Conservation (phyloP, 2,113 vertebrate species). For the Bos indicus region DNA sequence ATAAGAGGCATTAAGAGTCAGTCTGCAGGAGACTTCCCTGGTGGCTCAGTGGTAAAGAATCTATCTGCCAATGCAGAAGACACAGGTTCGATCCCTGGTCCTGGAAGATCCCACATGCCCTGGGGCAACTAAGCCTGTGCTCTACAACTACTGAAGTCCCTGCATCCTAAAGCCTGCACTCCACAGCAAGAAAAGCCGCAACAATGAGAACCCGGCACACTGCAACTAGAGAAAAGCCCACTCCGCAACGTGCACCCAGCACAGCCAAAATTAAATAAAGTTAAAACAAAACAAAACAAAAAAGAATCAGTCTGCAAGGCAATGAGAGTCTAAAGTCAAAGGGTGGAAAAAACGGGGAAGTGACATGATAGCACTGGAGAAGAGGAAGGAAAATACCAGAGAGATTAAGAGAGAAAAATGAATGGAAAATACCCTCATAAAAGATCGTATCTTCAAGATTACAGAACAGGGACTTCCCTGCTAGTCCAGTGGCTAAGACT, state of each 20-base stretch:
- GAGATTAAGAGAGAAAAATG: background rate
- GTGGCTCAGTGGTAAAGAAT: background rate
- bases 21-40: background rate
- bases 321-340: background rate
- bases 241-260: background rate
- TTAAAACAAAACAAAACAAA: background rate
- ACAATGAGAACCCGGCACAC: background rate
- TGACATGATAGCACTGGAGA: background rate
- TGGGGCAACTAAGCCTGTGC: background rate
- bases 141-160: background rate
- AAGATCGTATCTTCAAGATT: background rate
- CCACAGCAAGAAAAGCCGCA: background rate
- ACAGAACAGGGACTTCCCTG: background rate
- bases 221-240: background rate
- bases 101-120: background rate
- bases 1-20: background rate
- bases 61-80: background rate
- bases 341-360: background rate
- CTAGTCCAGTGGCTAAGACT: background rate
- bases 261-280: background rate
- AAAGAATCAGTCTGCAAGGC: background rate
- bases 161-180: background rate
- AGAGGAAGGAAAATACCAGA: background rate
- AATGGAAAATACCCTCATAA: background rate
- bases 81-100: background rate